Evolutionary conservation across 2,113 vertebrate genomes (phyloP), one percentile per base, ranked within the genome.

Genomic region (Dromaius novaehollandiae): DNA sequence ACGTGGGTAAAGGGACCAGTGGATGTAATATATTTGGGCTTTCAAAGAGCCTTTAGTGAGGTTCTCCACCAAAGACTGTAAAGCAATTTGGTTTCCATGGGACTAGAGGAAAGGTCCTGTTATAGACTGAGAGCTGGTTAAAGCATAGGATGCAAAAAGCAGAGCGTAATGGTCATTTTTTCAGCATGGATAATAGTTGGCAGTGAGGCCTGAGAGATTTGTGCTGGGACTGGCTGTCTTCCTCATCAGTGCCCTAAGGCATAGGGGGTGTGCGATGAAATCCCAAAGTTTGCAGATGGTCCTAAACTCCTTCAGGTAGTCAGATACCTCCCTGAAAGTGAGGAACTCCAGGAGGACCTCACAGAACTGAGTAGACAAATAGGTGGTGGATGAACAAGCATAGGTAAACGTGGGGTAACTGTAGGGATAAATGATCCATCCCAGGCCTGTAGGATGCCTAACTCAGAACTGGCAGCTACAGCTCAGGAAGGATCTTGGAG

Each of bases 1-100:
- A 2, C 0, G 0, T 53, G 63, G 50, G 51, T 58, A 21, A 50
- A 19, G 68, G n/a, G 34, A 32, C 16, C 6, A 5, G 6, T 6
- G 32, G 77, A 22, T 21, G 66, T 73, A 28, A 1, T 8, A 0
- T 25, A 7, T n/a, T 19, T 61, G 30, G 32, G 22, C 63, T 82
- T 89, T 68, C 61, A 53, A 55, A 66, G 28, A 79, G n/a, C 28
- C 15, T 93, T 61, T 60, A 32, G 30, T 28, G 61, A 65, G 5
- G 36, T 44, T 91, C 25, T 32, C 6, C 51, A 42, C 18, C 24
- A 42, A 48, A 88, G 51, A 18, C 40, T 90, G 65, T 61, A 65
- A 55, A 61, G 38, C 70, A 61, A 25, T 36, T 25, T 36, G 36
- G 36, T 76, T 2, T 1, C 28, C 1, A 0, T 14, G 53, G 40